Evolutionary conservation across 53 echinoderm and acorn worm species (phyloP), one percentile per base, ranked within the genome.

Genomic region (Astropecten irregularis): DNA sequence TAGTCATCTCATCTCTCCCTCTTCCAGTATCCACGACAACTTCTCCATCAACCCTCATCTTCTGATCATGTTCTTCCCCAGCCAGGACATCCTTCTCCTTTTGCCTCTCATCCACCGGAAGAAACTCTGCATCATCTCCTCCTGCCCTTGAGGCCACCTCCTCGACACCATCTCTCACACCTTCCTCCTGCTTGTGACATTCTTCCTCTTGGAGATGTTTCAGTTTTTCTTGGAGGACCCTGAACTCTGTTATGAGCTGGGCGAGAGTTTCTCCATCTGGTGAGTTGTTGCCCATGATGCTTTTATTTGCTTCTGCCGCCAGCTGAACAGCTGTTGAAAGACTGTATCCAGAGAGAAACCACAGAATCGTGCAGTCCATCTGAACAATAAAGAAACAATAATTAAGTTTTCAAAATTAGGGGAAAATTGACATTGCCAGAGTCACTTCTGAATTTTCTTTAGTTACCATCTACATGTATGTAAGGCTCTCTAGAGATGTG

Each of bases 361-460:
- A 96, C 31, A 93, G 76, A 16, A 95, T 83, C 29, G 91, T 91
- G 72, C 91, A 93, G 55, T 95, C 96, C 96, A 95, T 95, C 96
- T 95, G 84, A 15, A 83, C 39, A 32, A 36, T 7, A 68, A 48
- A 30, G 2, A 44, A 3, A 37, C 16, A 68, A 21, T 19, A n/a
- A n/a, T n/a, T 64, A 28, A 40, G 8, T 21, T 6, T 11, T 6
- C n/a, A 18, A 57, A 57, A 9, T 21, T 57, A 9, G 7, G 7
- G 7, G 13, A 44, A 13, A 44, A 44, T 7, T 9, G 7, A 9
- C 46, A 44, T 7, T 44, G 7, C 7, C 7, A 44, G 13, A 44
- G 46, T 44, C 13, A 9, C 13, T 44, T 44, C 46, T 9, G 46
- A 44, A 9, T 7, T 44, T 13, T 44, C 7, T 9, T 9, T 7